A percentile compares a stretch with the other conserved stretches of the same genome.
phyloP scores from a whole-genome alignment of 53 echinoderm and acorn worm species.

The Temnopleurus reevesii region DNA sequence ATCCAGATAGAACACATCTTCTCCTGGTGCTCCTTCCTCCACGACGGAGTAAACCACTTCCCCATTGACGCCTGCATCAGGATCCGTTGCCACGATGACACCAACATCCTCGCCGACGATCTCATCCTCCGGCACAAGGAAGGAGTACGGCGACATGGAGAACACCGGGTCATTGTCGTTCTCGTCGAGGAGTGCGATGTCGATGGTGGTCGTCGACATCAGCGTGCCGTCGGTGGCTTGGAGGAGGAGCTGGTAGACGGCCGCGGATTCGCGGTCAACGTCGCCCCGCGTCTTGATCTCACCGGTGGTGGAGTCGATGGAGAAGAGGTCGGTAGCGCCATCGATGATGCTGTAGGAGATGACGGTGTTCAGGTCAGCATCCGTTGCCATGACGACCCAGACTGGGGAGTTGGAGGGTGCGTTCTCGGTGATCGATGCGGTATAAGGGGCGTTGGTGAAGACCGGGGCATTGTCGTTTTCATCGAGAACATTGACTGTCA shows the following conservation, averaged over 20 bases:
- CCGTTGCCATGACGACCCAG: constrained; percentile 65
- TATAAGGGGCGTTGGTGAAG: constrained; percentile 66
- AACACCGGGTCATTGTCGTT: constrained; percentile 88
- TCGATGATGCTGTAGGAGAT: constrained; percentile 81
- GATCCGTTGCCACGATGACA: constrained; percentile 72
- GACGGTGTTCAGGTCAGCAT: constrained; percentile 71
- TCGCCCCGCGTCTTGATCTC: constrained; percentile 61
- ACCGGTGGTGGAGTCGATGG: constrained; percentile 70
- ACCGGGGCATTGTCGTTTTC: constrained; percentile 88
- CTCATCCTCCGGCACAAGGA: constrained; percentile 76
- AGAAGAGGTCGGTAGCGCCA: constrained; percentile 69
- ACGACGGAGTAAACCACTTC: constrained; percentile 79
- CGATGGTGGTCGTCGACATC: constrained; percentile 62
- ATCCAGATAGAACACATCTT: constrained; percentile 80
- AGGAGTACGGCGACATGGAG: constrained; percentile 71
- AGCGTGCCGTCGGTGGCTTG: constrained; percentile 81
- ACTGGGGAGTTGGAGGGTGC: constrained; percentile 56
- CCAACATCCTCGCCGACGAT: constrained; percentile 59
- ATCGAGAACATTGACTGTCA: constrained; percentile 70
- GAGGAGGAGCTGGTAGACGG: constrained; percentile 66
- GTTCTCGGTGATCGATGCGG: constrained; percentile 77
- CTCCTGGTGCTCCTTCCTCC: constrained; percentile 84
- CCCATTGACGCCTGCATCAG: constrained; percentile 81
- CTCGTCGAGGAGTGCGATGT: constrained; percentile 69
- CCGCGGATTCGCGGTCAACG: constrained; percentile 74